Evolutionary conservation across 30 jellyfish, hydroid and myxozoan genomes (phyloP).

Genomic region (Nemopilema nomurai): DNA sequence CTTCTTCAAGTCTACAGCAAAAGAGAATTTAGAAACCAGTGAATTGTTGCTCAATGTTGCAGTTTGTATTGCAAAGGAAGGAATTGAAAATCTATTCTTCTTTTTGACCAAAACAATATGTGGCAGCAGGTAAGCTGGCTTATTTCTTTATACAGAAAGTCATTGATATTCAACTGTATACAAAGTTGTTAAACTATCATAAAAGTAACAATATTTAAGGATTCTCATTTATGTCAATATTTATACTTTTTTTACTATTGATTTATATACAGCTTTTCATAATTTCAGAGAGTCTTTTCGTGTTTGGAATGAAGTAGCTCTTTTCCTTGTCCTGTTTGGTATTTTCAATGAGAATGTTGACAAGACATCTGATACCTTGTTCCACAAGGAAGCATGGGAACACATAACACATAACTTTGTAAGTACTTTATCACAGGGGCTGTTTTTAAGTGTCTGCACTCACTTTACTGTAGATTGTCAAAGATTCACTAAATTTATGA

Average conservation of each 20-base stretch:
- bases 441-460: too few relatives aligned
- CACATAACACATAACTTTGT: conserved; percentile 6
- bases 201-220: too few relatives aligned
- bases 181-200: too few relatives aligned
- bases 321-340: background rate
- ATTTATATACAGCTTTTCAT: background rate
- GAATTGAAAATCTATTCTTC: background rate
- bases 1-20: background rate
- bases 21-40: background rate
- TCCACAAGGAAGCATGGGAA: background rate
- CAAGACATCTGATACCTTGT: background rate
- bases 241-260: too few relatives aligned
- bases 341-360: background rate
- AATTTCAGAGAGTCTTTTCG: background rate
- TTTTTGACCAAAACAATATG: background rate
- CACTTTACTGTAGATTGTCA: too few relatives aligned
- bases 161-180: too few relatives aligned
- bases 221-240: too few relatives aligned
- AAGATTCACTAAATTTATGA: too few relatives aligned
- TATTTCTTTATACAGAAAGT: too few relatives aligned
- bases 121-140: background rate
- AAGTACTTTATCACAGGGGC: too few relatives aligned
- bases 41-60: background rate
- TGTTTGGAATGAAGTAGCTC: conserved; percentile 29
- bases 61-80: background rate